Percentiles rank a stretch among this genome's conserved stretches.
Evolutionary conservation across 2,113 vertebrate genomes (phyloP).

Genomic region (Centrocercus urophasianus): DNA sequence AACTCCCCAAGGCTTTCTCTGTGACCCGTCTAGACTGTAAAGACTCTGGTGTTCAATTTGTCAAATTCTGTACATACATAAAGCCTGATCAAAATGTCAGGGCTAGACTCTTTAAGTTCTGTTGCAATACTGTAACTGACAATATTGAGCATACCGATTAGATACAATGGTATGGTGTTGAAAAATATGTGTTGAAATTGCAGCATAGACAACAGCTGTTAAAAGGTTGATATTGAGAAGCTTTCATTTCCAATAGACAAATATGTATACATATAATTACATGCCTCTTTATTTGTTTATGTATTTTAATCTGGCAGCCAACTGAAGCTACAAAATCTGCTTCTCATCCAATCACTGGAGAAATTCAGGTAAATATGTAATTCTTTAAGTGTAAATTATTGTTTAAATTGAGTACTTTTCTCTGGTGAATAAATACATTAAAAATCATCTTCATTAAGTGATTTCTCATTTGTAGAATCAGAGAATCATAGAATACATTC

Average conservation of each 20-base stretch:
- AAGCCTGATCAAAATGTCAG: neutral
- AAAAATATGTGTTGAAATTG: neutral
- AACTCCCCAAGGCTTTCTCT: neutral
- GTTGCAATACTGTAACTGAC: neutral
- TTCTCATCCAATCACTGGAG: slow-evolving; percentile 92
- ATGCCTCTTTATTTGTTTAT: neutral
- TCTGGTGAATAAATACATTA: neutral
- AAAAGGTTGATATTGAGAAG: neutral
- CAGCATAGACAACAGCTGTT: neutral
- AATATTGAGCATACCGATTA: neutral
- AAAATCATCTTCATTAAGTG: neutral
- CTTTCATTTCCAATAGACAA: neutral
- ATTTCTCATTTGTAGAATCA: neutral
- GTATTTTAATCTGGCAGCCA: slow-evolving; percentile 79
- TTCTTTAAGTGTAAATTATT: neutral
- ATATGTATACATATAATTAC: neutral
- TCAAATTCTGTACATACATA: neutral
- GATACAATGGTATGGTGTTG: neutral
- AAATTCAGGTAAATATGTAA: slow-evolving; percentile 89
- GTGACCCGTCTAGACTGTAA: neutral
- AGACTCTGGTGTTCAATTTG: neutral
- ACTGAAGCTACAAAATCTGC: slow-evolving; percentile 82
- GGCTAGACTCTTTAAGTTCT: neutral
- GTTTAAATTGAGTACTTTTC: neutral
- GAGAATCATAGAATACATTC: neutral